phyloP scores from a whole-genome alignment of 2,797 vertebrate genomes.

The Lagorchestes hirsutus region DNA sequence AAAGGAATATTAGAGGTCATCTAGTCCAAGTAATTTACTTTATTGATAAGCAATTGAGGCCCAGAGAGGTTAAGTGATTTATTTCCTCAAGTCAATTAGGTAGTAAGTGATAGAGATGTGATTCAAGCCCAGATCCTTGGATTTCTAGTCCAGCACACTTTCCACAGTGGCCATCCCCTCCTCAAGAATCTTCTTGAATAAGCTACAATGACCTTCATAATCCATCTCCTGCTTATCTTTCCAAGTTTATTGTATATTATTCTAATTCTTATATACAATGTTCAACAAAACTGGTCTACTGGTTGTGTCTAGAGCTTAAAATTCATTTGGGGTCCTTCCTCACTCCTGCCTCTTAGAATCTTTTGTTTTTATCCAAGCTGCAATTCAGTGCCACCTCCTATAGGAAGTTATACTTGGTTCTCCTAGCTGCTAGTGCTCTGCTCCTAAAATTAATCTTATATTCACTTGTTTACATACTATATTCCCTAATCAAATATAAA shows the following conservation, averaged over 20 bases:
- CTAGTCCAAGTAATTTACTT: neutral
- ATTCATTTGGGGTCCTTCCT: neutral
- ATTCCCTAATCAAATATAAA: neutral
- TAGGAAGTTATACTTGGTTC: neutral
- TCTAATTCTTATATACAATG: neutral
- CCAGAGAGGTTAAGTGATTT: neutral
- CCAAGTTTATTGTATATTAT: neutral
- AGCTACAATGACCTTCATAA: neutral
- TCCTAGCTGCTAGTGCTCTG: neutral
- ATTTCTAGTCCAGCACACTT: neutral
- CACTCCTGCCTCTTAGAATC: neutral
- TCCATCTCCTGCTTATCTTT: neutral
- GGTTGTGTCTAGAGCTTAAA: neutral
- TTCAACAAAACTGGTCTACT: neutral
- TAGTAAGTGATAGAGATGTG: neutral
- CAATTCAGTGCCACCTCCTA: neutral
- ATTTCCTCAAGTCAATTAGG: neutral
- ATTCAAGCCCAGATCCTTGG: neutral
- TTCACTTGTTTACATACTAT: neutral
- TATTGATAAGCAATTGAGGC: neutral
- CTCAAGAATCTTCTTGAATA: neutral
- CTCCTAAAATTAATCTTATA: neutral
- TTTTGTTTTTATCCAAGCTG: neutral
- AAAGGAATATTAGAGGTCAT: neutral
- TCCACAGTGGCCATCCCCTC: neutral